phyloP scores from a whole-genome alignment of 2,113 vertebrate genomes.

The Oenanthe oenanthe region DNA sequence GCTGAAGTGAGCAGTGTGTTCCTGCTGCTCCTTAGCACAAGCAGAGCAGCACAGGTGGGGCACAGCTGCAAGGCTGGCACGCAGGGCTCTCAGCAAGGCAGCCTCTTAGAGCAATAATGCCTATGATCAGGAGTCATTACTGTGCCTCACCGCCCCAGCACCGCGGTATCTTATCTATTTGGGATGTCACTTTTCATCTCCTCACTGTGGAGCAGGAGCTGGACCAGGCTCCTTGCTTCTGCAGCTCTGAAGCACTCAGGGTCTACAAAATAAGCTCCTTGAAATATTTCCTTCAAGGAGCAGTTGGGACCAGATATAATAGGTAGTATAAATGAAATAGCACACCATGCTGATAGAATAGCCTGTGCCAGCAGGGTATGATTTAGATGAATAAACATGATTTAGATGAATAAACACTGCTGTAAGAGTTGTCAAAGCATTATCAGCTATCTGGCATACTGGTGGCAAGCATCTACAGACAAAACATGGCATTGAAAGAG shows the following conservation, averaged over 20 bases:
- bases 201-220: background rate
- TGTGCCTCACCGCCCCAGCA: background rate
- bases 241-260: background rate
- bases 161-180: background rate
- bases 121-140: background rate
- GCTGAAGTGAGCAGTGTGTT: background rate
- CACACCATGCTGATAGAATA: background rate
- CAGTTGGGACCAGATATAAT: background rate
- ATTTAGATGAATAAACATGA: constrained; percentile 24
- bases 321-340: background rate
- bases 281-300: background rate
- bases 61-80: background rate
- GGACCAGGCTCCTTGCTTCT: background rate
- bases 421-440: background rate
- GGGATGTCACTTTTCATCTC: background rate
- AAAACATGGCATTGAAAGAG: background rate
- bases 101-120: background rate
- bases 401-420: constrained; percentile 9
- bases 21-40: background rate
- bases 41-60: background rate
- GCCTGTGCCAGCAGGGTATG: background rate
- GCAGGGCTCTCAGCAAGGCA: background rate
- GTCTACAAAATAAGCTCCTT: background rate
- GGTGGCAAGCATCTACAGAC: background rate
- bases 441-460: background rate